Conservation (phyloP, 2,888 invertebrate species). For the Octonoba sinensis region DNA sequence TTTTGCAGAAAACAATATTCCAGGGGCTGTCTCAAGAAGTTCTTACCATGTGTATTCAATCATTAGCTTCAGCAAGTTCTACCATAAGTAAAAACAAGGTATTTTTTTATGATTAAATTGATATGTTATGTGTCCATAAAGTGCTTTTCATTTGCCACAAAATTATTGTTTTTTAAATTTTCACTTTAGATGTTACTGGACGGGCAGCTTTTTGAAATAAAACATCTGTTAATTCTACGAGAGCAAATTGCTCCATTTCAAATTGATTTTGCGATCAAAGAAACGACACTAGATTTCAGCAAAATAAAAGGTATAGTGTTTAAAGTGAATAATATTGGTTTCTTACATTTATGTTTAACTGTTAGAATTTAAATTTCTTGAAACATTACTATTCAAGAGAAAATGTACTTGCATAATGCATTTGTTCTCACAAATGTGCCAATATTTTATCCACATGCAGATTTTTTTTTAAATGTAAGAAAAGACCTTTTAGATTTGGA, state of each 20-base stretch:
- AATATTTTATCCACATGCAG: too few relatives aligned
- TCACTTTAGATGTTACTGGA: conserved; percentile 81
- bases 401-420: too few relatives aligned
- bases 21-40: conserved; percentile 98
- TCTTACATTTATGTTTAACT: neutral
- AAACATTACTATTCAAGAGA: too few relatives aligned
- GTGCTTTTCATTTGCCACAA: neutral
- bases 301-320: conserved; percentile 62
- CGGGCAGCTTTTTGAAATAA: conserved; percentile 96
- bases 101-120: conserved; percentile 60
- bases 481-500: too few relatives aligned
- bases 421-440: too few relatives aligned
- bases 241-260: conserved; percentile 99
- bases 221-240: conserved; percentile 93
- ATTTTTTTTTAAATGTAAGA: too few relatives aligned
- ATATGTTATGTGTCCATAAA: neutral
- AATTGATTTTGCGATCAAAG: conserved; percentile 90
- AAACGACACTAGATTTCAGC: conserved; percentile 91
- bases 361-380: too few relatives aligned
- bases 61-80: conserved; percentile 84
- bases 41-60: conserved; percentile 89
- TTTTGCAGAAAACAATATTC: conserved; percentile 85
- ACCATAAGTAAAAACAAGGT: conserved; percentile 83
- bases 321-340: neutral
- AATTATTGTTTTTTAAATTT: conserved; percentile 17